A percentile compares a stretch with the other conserved stretches of the same genome.
Conservation (phyloP, 2,113 vertebrate genomes). For the Erpornis zantholeuca region DNA sequence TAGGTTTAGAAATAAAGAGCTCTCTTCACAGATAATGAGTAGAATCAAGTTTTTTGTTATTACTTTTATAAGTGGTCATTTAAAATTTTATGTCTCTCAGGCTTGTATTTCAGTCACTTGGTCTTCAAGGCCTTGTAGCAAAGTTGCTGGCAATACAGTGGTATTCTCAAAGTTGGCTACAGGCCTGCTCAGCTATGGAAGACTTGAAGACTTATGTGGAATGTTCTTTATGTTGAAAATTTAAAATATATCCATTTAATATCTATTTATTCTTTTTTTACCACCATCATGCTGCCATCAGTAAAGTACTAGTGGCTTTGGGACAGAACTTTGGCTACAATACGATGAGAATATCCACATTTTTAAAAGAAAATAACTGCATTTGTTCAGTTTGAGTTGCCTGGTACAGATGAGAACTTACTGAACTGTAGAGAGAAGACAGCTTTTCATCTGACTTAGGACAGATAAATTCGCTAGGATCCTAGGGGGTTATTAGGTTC, state of each 20-base stretch:
- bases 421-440: neutral
- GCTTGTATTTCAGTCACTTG: neutral
- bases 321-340: neutral
- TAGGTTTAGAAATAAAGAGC: neutral
- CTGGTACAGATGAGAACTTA: neutral
- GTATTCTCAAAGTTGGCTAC: neutral
- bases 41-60: neutral
- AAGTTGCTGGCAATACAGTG: neutral
- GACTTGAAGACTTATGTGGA: neutral
- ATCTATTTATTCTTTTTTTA: neutral
- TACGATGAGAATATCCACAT: neutral
- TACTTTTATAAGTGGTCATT: neutral
- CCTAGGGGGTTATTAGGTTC: neutral
- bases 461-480: neutral
- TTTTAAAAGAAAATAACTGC: neutral
- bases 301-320: neutral
- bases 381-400: neutral
- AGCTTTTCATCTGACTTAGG: neutral
- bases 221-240: neutral
- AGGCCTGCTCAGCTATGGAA: neutral
- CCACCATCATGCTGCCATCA: neutral
- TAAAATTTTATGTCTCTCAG: neutral
- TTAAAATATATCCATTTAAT: neutral
- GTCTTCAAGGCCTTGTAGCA: neutral
- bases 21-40: slow-evolving; percentile 11